Conservation (phyloP, 2,888 invertebrate species). For the Girardia tigrina region DNA sequence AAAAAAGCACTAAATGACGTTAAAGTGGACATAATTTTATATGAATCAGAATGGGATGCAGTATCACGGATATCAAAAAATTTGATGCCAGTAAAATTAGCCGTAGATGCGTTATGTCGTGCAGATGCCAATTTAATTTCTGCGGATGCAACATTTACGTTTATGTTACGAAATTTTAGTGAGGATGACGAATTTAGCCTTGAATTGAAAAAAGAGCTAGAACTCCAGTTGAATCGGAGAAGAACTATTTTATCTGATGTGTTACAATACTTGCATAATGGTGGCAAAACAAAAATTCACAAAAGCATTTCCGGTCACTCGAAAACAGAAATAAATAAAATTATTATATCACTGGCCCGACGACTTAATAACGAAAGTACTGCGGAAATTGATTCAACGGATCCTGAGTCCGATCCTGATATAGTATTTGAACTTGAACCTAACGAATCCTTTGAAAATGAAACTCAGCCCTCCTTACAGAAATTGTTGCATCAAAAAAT, state of each 20-base stretch:
- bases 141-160: neutral
- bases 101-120: neutral
- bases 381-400: neutral
- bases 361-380: neutral
- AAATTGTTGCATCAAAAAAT: neutral
- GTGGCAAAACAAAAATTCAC: neutral
- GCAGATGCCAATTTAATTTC: neutral
- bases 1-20: neutral
- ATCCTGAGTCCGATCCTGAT: slow-evolving; percentile 1
- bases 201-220: neutral
- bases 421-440: slow-evolving; percentile 5
- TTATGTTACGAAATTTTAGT: neutral
- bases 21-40: neutral
- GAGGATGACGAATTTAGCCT: slow-evolving; percentile 1
- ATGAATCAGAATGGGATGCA: neutral
- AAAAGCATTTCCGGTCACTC: neutral
- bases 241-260: slow-evolving; percentile 17
- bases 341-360: neutral
- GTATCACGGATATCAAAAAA: neutral
- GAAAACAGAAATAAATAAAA: neutral
- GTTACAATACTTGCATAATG: neutral
- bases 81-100: slow-evolving; percentile 17
- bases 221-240: slow-evolving; percentile 18
- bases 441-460: slow-evolving; percentile 15
- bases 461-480: slow-evolving; percentile 2